These are phyloP conservation scores for Steinernema scapterisci DNA, from an alignment of 2,888 invertebrate species.

Conservation along the genomic window DNA sequence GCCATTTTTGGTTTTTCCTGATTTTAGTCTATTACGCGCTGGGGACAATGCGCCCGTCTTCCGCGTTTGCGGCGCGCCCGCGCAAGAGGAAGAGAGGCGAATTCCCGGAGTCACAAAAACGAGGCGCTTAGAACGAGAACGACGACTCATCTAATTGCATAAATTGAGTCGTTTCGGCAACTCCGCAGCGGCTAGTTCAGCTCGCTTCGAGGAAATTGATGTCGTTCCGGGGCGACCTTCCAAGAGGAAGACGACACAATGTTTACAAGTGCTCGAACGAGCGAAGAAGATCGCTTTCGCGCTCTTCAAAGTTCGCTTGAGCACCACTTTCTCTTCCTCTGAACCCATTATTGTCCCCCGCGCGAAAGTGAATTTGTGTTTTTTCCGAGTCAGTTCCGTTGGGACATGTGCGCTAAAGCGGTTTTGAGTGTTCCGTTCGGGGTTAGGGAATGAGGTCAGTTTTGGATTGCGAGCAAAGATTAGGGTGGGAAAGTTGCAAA, in stretches of 20 bases:
- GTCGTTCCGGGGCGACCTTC: not conserved
- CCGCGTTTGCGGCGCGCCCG: not conserved
- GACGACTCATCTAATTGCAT: not conserved
- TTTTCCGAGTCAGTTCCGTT: too few relatives aligned
- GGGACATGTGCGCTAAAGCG: too few relatives aligned
- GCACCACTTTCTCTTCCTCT: not conserved
- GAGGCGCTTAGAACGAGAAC: too few relatives aligned
- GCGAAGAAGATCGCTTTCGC: constrained; percentile 10
- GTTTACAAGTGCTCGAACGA: constrained; percentile 18
- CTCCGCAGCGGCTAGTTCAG: not conserved
- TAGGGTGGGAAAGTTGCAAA: too few relatives aligned
- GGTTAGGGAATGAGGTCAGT: too few relatives aligned
- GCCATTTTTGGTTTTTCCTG: not conserved
- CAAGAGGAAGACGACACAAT: not conserved
- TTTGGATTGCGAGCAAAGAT: too few relatives aligned
- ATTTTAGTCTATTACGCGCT: too few relatives aligned
- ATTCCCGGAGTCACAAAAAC: not conserved
- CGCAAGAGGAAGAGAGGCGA: too few relatives aligned
- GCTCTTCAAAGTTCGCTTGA: not conserved
- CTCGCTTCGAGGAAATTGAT: not conserved
- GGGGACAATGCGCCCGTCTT: too few relatives aligned
- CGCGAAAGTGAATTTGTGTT: constrained; percentile 23
- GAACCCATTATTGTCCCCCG: constrained; percentile 7
- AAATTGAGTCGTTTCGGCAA: not conserved
- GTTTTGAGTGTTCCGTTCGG: too few relatives aligned